Conservation (phyloP, 37 sponge, comb jelly and placozoan genomes). For the Theonella swinhoei region DNA sequence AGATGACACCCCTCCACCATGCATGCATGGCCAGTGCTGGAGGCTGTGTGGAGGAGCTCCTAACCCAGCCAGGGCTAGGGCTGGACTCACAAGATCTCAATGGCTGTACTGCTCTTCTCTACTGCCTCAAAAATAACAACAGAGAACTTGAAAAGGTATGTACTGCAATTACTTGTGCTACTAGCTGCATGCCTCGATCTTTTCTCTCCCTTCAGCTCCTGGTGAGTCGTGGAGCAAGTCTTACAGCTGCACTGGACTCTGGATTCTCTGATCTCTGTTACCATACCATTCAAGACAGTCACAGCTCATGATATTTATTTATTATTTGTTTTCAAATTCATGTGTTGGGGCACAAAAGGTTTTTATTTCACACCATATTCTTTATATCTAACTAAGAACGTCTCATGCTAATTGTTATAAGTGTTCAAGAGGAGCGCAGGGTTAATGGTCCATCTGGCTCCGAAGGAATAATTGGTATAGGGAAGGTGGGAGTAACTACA, state of each 20-base stretch:
- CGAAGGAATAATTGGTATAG: background rate
- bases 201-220: slow-evolving; percentile 21
- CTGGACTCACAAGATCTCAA: slow-evolving; percentile 32
- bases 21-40: slow-evolving; percentile 30
- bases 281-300: no score
- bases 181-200: no score
- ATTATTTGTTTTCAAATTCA: no score
- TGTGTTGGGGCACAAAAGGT: no score
- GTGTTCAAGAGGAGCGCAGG: background rate
- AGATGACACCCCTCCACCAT: slow-evolving; percentile 52
- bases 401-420: no score
- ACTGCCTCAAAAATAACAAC: slow-evolving; percentile 49
- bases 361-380: no score
- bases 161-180: no score
- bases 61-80: background rate
- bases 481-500: background rate
- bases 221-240: slow-evolving; percentile 41
- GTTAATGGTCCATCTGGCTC: background rate
- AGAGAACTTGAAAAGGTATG: slow-evolving; percentile 31
- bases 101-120: slow-evolving; percentile 44
- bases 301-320: no score
- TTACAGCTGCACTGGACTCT: slow-evolving; percentile 39
- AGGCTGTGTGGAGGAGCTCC: slow-evolving; percentile 16
- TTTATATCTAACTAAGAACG: no score
- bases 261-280: slow-evolving; percentile 26